Conservation (phyloP, 2,113 vertebrate species). For the Polypterus bichir region DNA sequence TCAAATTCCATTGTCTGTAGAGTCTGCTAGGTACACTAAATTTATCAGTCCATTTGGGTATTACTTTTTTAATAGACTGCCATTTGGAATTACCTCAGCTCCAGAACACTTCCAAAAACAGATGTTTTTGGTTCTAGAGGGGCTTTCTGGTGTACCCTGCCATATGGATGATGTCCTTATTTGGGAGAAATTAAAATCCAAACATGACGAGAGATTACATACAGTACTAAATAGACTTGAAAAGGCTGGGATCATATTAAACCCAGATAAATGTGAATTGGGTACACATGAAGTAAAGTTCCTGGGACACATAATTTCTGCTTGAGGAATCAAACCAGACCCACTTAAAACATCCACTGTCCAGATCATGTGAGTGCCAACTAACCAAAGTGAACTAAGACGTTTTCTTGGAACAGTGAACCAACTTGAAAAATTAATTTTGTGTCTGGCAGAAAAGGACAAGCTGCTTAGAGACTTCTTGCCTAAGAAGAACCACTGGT, state of each 20-base stretch:
- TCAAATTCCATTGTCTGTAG: background rate
- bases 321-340: background rate
- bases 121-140: background rate
- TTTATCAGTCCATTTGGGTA: background rate
- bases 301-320: background rate
- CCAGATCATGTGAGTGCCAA: background rate
- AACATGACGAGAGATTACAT: background rate
- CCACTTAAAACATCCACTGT: background rate
- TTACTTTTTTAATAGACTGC: background rate
- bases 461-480: background rate
- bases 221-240: background rate
- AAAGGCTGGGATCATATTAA: background rate
- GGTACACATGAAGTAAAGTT: background rate
- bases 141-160: background rate
- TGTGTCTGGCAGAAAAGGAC: background rate
- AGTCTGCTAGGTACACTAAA: background rate
- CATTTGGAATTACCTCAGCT: background rate
- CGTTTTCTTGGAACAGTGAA: background rate
- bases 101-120: background rate
- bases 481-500: background rate
- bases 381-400: background rate
- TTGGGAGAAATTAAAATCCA: background rate
- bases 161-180: background rate
- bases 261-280: background rate
- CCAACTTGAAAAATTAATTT: background rate